phyloP scores from a whole-genome alignment of 2,797 vertebrate genomes.

The Lutjanus campechanus region DNA sequence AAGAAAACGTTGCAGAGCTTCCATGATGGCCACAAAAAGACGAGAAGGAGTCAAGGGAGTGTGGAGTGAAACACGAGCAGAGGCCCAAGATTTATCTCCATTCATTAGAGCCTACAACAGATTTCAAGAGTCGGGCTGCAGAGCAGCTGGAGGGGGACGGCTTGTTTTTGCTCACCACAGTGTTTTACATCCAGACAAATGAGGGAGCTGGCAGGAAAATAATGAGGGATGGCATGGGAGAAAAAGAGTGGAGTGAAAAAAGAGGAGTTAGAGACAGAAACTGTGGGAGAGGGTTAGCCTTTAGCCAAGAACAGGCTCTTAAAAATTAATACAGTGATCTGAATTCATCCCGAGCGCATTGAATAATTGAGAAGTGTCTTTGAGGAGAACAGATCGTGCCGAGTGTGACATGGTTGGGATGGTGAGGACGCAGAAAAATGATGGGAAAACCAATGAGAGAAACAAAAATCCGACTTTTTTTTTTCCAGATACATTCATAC shows the following conservation, averaged over 20 bases:
- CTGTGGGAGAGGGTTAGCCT: constrained; percentile 64
- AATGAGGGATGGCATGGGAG: constrained; percentile 70
- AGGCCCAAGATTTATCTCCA: constrained; percentile 57
- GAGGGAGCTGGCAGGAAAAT: constrained; percentile 75
- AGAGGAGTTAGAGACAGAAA: constrained; percentile 43
- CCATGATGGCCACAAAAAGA: constrained; percentile 38
- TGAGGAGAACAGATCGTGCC: constrained; percentile 70
- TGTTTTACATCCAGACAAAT: constrained; percentile 78
- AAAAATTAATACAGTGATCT: constrained; percentile 85
- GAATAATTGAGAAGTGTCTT: constrained; percentile 82
- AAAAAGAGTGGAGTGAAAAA: constrained; percentile 40
- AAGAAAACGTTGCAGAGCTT: constrained; percentile 25
- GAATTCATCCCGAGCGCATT: constrained; percentile 81
- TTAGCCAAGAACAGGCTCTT: constrained; percentile 78
- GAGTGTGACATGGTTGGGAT: constrained; percentile 55
- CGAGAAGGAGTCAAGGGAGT: constrained; percentile 25
- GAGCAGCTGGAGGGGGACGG: constrained; percentile 51
- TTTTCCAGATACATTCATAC: constrained; percentile 25
- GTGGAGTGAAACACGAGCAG: constrained; percentile 38
- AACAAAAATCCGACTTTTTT: constrained; percentile 35
- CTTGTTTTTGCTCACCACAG: constrained; percentile 70
- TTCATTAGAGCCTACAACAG: constrained; percentile 67
- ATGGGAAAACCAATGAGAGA: constrained; percentile 35
- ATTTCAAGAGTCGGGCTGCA: constrained; percentile 64
- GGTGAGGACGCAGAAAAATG: constrained; percentile 38